Evolutionary conservation across 2,113 vertebrate genomes (phyloP).

Genomic region (Hucho hucho): DNA sequence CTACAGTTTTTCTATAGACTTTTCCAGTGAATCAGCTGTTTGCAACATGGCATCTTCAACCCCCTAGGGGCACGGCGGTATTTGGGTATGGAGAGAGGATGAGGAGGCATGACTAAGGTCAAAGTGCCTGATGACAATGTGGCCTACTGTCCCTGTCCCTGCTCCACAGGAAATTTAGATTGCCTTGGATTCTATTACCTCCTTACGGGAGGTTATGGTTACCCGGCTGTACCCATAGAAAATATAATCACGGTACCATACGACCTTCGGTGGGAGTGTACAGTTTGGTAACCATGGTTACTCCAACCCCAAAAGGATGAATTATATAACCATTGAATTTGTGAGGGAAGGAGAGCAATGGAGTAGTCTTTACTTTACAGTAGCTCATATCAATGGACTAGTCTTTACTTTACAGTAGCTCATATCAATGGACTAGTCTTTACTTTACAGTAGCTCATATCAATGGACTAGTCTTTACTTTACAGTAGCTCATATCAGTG

Average conservation of each 20-base stretch:
- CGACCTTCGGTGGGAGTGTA: conserved; percentile 62
- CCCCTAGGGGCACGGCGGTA: too few relatives aligned
- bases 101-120: conserved; percentile 30
- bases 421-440: too few relatives aligned
- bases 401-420: too few relatives aligned
- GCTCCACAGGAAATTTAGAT: not conserved
- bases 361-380: not conserved
- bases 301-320: conserved; percentile 65
- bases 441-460: too few relatives aligned
- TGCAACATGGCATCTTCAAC: conserved; percentile 30
- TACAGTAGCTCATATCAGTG: too few relatives aligned
- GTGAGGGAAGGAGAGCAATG: not conserved
- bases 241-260: conserved; percentile 56
- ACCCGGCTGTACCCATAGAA: conserved; percentile 58
- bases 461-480: not conserved
- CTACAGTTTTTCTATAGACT: conserved; percentile 22
- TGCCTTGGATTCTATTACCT: conserved; percentile 39
- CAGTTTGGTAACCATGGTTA: conserved; percentile 65
- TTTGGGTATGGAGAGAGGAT: conserved; percentile 11
- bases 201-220: conserved; percentile 53
- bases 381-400: too few relatives aligned
- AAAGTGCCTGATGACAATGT: conserved; percentile 10
- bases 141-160: too few relatives aligned
- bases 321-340: conserved; percentile 53
- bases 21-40: conserved; percentile 40